These are phyloP conservation scores for Acleris cristana DNA, from an alignment of 2,888 invertebrate genomes.

Conservation along the genomic window DNA sequence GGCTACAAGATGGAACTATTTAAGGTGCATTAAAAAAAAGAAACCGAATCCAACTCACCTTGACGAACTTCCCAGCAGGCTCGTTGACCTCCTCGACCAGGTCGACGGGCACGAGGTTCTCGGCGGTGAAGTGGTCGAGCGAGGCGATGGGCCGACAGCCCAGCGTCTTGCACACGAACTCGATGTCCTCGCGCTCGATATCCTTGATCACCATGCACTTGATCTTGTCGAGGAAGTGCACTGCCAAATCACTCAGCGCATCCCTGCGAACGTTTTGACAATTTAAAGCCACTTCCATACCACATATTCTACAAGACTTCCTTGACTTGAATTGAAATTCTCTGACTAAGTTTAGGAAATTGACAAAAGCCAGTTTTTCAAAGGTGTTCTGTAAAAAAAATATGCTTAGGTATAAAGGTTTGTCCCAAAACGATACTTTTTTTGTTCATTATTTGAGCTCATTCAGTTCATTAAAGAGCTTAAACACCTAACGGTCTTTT, in stretches of 20 bases:
- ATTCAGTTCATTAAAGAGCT: no score
- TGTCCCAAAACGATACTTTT: no score
- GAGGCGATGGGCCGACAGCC: constrained; percentile 98
- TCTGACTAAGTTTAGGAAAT: not conserved
- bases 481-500: no score
- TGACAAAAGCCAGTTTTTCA: no score
- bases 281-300: not conserved
- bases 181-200: constrained; percentile 98
- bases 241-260: constrained; percentile 97
- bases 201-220: constrained; percentile 99
- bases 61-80: constrained; percentile 95
- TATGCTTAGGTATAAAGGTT: no score
- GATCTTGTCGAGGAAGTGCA: constrained; percentile 99
- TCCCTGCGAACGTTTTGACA: constrained; percentile 85
- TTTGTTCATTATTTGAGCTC: no score
- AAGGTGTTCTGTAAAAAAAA: no score
- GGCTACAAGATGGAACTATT: no score
- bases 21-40: no score
- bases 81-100: constrained; percentile 96
- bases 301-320: no score
- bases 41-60: constrained; percentile 75
- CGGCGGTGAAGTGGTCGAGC: constrained; percentile 97
- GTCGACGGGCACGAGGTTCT: constrained; percentile 96
- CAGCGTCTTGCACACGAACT: constrained; percentile 97
- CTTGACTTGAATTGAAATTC: not conserved